Evolutionary conservation across 2,113 vertebrate genomes (phyloP), one percentile per base, ranked within the genome.

Genomic region (Zosterops borbonicus): DNA sequence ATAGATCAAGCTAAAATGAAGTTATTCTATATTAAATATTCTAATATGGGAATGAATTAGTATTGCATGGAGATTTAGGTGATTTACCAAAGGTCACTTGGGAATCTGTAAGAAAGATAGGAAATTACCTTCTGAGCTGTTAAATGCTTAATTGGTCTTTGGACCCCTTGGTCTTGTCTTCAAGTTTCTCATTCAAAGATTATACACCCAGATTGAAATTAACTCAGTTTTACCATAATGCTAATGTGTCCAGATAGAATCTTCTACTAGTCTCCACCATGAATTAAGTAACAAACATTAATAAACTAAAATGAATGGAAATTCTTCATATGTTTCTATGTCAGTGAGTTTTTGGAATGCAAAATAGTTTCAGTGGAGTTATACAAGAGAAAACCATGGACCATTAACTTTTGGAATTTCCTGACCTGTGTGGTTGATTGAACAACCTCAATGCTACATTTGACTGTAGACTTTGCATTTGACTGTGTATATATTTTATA

Each of bases 331-430:
- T 50, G 49, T 94, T 90, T 93, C 64, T 85, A 75, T 85, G 82
- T 55, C 87, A 92, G 50, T 85, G 87, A 65, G 31, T 92, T 94
- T 62, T 94, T 59, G 77, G 94, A 95, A 87, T 78, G 82, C 50
- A 64, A 82, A 97, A 82, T 70, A 94, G 6, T 39, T 91, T 93
- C 69, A 83, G 12, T 35, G 35, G 73, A 90, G 44, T 87, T 91
- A 92, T 31, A 93, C 42, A 83, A 81, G 74, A 65, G 59, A 95
- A 76, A 76, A 82, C 31, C 31, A 89, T 64, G 96, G 73, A 46
- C 76, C 90, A 92, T 95, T 95, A 96, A 87, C 85, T 86, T 65
- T 16, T 90, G 92, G 95, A 97, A 96, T 97, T 97, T 97, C 96
- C 96, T 96, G 95, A 89, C 89, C 60, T 91, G 69, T 92, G 89